Base-by-base conservation (phyloP, 2,797 vertebrate genomes). In the Xyrichtys novacula region DNA sequence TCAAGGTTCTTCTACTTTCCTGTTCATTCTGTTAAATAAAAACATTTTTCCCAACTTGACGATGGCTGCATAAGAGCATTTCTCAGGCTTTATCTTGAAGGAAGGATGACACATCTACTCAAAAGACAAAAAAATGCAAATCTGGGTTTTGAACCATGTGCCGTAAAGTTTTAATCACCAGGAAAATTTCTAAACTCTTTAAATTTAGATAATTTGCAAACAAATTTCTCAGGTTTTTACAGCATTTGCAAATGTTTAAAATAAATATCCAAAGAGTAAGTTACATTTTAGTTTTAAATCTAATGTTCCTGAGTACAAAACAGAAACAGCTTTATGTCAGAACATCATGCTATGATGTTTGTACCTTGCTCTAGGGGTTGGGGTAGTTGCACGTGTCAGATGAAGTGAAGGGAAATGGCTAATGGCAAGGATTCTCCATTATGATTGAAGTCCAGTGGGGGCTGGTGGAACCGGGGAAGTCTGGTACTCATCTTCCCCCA, bases 401-500 rank as follows among this genome's bases (percentile, higher is more conserved):
- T 76, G 61, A 72, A 58, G 49, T 50, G 6, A 40, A 61, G 25
- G 16, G 53, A 77, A 53, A 43, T 11, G 62, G 55, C 83, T 81
- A 43, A 75, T 61, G 80, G 80, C 50, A 65, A 74, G 70, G 76
- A 61, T 77, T 79, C 49, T 62, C 38, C 40, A 20, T 48, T 56
- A 76, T 73, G 82, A 68, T 61, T 69, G 65, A 63, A 56, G 68
- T 69, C 59, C 64, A 60, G 40, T 57, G 68, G 47, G 61, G 7
- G 10, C 14, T 1, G 16, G 19, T 12, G 32, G 6, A 6, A 10
- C 6, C 32, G 20, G 44, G 62, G 53, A 20, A n/a, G 47, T 11
- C 26, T 49, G 47, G 26, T 4, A 7, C 73, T 84, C 75, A 69
- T 72, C 58, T 80, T 80, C 22, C 85, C 87, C 72, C 26, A 16